Base-by-base conservation (phyloP, 2,797 vertebrate genomes). In the Gymnothorax reevesii region DNA sequence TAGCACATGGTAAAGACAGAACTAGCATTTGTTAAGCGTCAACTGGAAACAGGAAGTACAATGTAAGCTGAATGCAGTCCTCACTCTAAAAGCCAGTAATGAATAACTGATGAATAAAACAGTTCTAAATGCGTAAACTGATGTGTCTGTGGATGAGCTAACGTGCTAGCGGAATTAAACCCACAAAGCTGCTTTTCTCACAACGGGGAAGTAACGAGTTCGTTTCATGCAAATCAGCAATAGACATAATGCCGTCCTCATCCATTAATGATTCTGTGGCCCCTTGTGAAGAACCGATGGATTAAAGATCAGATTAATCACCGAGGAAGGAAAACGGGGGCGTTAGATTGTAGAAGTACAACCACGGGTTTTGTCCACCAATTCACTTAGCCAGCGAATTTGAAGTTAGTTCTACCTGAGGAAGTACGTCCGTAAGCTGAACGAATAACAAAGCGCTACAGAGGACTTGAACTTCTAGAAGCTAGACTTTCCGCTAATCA, bases 1-100 rank as follows among this genome's bases (percentile, higher is more conserved):
- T 84, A 79, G 59, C 52, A 57, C 27, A 25, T 84, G 13, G n/a
- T 27, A 80, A 25, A 7, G 42, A 20, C 52, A 52, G 42, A 52
- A 55, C 57, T 57, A 54, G 82, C 22, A 55, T 7, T 15, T 42
- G 27, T 62, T 60, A 42, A 83, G 22, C 2, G 33, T 57, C n/a
- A 71, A 20, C 82, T 55, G 7, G 73, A 55, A 86, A 60, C 75
- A 86, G 49, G 73, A 79, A 85, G 84, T 33, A 57, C 22, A 25
- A 82, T 20, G 10, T 57, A 0, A 33, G 15, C 69, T 33, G 25
- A 73, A 10, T 10, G 3, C 12, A 33, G 13, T 5, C 8, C 9
- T 0, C 12, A 73, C 13, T 73, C 13, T 66, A 66, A 66, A 66
- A n/a, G 20, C 33, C 20, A 66, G 62, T n/a, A 66, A 66, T 59